Conservation (phyloP, 2,888 invertebrate species). For the Chouioia cunea region DNA sequence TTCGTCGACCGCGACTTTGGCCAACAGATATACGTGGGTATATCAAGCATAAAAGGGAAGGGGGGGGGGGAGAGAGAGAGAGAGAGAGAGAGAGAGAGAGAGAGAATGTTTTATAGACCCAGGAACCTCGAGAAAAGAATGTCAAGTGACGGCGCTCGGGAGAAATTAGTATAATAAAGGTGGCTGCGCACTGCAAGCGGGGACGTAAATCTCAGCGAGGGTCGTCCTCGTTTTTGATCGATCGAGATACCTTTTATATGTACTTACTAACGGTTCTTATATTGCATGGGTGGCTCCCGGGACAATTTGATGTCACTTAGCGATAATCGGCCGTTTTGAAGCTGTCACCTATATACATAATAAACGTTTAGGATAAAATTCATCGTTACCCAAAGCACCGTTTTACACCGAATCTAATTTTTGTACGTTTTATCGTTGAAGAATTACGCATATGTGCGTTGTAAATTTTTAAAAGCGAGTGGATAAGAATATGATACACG, state of each 20-base stretch:
- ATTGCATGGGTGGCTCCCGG: conserved; percentile 36
- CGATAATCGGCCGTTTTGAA: too few species aligned
- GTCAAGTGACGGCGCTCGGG: conserved; percentile 59
- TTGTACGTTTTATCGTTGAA: too few species aligned
- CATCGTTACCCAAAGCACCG: too few species aligned
- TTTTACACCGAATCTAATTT: too few species aligned
- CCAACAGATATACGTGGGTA: conserved; percentile 20
- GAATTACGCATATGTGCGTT: too few species aligned
- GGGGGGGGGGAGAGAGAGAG: conserved; percentile 14
- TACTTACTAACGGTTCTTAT: conserved; percentile 53
- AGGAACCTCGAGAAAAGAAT: too few species aligned
- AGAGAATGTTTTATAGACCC: conserved; percentile 19
- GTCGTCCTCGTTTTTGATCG: conserved; percentile 54
- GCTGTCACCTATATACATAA: too few species aligned
- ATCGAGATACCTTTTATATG: conserved; percentile 52
- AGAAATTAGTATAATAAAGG: conserved; percentile 68
- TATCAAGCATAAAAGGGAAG: conserved; percentile 8
- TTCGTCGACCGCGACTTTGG: conserved; percentile 31
- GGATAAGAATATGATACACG: too few species aligned
- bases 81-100: conserved; percentile 50
- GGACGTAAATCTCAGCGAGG: conserved; percentile 63
- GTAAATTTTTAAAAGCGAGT: too few species aligned
- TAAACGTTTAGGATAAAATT: too few species aligned
- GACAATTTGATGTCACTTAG: too few species aligned
- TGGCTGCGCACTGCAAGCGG: conserved; percentile 46